Conservation (phyloP, 2,797 vertebrate genomes). For the Threskiornis aethiopicus region DNA sequence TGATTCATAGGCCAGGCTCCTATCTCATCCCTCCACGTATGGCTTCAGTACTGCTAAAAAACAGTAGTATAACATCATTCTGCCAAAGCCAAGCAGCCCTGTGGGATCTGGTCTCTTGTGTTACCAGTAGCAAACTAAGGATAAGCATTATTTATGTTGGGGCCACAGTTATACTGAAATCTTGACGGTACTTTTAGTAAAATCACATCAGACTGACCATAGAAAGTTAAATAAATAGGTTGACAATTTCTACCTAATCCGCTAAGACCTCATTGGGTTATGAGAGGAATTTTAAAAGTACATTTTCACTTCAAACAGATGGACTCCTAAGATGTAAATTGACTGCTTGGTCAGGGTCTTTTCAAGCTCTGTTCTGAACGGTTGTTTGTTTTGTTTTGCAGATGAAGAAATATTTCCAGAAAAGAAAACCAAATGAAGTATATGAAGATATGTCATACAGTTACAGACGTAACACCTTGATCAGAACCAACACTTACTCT, state of each 20-base stretch:
- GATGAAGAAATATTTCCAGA: conserved; percentile 30
- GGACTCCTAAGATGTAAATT: neutral
- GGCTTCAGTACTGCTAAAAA: neutral
- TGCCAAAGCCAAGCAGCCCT: neutral
- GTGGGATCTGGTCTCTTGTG: neutral
- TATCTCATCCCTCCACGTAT: fast-evolving
- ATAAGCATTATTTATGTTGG: neutral
- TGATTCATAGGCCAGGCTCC: neutral
- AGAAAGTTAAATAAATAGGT: neutral
- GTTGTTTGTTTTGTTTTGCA: neutral
- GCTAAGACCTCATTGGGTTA: neutral
- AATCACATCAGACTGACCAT: neutral
- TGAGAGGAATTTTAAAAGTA: neutral
- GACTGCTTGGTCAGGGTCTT: neutral
- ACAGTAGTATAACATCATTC: neutral
- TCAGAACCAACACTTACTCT: neutral
- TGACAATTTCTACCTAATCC: neutral
- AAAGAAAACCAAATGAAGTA: neutral
- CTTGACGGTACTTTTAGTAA: neutral
- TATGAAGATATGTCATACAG: conserved; percentile 65
- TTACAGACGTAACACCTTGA: neutral
- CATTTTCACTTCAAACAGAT: neutral
- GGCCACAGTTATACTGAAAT: neutral
- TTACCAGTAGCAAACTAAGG: neutral
- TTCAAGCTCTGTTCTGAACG: neutral